Conservation (phyloP, 1,140 invertebrate species). For the Megalopta genalis region DNA sequence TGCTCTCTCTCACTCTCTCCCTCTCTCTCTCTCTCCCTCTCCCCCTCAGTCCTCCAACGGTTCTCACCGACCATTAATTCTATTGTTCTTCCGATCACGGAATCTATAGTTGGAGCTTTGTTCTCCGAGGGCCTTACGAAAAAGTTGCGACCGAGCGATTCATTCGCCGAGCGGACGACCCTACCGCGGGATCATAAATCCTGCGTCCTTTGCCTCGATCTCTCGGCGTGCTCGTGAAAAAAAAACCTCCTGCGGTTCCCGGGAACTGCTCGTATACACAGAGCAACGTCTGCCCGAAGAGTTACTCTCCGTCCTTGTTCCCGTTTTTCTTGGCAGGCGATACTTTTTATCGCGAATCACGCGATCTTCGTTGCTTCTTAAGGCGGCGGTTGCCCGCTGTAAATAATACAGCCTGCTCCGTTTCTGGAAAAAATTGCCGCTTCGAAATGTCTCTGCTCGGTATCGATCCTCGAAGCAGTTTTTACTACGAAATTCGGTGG, state of each 20-base stretch:
- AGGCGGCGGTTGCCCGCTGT: too few species aligned
- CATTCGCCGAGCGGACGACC: conserved; percentile 53
- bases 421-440: too few species aligned
- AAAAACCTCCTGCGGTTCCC: conserved; percentile 1
- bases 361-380: too few species aligned
- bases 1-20: conserved; percentile 34
- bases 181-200: conserved; percentile 56
- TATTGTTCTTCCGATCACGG: conserved; percentile 63
- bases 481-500: too few species aligned
- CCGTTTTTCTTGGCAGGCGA: too few species aligned
- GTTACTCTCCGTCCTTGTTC: too few species aligned
- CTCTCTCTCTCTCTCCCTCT: conserved; percentile 22
- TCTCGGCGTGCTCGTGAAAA: background rate
- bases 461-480: too few species aligned
- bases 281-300: too few species aligned
- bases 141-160: conserved; percentile 61
- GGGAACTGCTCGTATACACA: too few species aligned
- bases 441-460: too few species aligned
- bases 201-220: conserved; percentile 29
- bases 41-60: background rate
- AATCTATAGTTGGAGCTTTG: conserved; percentile 59
- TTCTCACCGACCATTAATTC: conserved; percentile 60
- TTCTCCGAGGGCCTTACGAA: conserved; percentile 58
- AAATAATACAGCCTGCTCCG: too few species aligned
- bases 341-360: background rate